phyloP scores from a whole-genome alignment of 2,113 vertebrate species.

The Prochilodus magdalenae region DNA sequence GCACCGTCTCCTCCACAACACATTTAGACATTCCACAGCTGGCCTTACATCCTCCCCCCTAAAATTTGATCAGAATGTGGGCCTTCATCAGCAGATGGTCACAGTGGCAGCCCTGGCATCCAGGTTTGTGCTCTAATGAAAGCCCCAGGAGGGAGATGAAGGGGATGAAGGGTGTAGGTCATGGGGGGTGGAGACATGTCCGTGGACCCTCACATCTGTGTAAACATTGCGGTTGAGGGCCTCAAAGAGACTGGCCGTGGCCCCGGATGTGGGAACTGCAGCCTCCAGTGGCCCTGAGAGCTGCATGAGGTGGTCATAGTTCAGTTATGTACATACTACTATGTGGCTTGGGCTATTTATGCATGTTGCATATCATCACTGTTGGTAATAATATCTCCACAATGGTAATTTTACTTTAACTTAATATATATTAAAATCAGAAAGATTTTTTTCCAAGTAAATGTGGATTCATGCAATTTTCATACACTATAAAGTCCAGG shows the following conservation, averaged over 20 bases:
- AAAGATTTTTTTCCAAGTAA: too few species aligned
- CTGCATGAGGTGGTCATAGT: conserved; percentile 34
- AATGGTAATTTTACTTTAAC: too few species aligned
- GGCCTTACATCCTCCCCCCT: conserved; percentile 47
- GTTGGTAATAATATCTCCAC: too few species aligned
- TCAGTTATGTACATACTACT: too few species aligned
- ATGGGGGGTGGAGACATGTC: conserved; percentile 38
- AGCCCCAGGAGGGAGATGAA: conserved; percentile 56
- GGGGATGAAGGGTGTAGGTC: conserved; percentile 54
- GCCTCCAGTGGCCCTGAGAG: conserved; percentile 59
- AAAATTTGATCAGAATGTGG: conserved; percentile 44
- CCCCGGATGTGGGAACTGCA: conserved; percentile 58
- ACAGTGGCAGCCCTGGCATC: conserved; percentile 57
- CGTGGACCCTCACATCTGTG: conserved; percentile 76
- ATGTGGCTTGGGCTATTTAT: too few species aligned
- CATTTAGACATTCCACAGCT: conserved; percentile 62
- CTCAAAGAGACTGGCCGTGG: conserved; percentile 62
- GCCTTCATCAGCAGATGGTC: conserved; percentile 58
- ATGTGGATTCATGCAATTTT: too few species aligned
- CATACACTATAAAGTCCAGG: too few species aligned
- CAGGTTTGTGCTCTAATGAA: conserved; percentile 54
- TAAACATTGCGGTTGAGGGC: conserved; percentile 73
- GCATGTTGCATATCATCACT: too few species aligned
- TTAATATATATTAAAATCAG: too few species aligned
- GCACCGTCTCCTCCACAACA: conserved; percentile 47